Evolutionary conservation across 2,888 invertebrate genomes (phyloP).

Genomic region (Brenthis ino): DNA sequence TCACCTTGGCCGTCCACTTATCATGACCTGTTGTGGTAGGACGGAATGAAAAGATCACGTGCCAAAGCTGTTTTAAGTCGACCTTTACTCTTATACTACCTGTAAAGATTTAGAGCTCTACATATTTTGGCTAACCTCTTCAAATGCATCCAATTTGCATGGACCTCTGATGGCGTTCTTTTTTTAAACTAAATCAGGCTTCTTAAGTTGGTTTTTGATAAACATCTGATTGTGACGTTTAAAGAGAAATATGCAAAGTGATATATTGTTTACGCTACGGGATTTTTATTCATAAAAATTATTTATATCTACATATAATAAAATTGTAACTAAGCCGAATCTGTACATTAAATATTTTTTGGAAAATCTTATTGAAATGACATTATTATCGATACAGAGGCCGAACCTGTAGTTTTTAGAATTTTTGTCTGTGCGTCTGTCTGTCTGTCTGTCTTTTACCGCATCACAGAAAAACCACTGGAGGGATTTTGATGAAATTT

Average conservation of each 20-base stretch:
- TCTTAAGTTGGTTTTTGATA: conserved; percentile 35
- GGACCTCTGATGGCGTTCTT: conserved; percentile 35
- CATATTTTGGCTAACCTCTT: conserved; percentile 28
- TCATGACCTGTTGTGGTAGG: conserved; percentile 59
- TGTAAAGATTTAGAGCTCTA: neutral
- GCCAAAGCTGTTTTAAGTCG: conserved; percentile 13
- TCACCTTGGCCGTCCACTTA: conserved; percentile 47
- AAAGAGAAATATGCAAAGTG: conserved; percentile 18
- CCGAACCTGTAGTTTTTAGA: no score
- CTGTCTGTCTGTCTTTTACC: no score
- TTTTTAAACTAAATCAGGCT: conserved; percentile 18
- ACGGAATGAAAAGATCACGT: conserved; percentile 37
- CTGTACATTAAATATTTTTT: no score
- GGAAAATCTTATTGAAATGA: no score
- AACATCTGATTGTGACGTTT: conserved; percentile 22
- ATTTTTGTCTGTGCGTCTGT: no score
- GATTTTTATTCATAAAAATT: neutral
- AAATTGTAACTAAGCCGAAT: no score
- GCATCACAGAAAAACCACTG: no score
- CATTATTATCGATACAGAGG: no score
- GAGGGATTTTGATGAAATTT: no score
- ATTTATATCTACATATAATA: no score
- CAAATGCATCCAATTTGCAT: conserved; percentile 44
- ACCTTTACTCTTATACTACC: neutral
- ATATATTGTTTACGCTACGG: conserved; percentile 25